Conservation (phyloP, 2,797 vertebrate species). For the Thunnus albacares region DNA sequence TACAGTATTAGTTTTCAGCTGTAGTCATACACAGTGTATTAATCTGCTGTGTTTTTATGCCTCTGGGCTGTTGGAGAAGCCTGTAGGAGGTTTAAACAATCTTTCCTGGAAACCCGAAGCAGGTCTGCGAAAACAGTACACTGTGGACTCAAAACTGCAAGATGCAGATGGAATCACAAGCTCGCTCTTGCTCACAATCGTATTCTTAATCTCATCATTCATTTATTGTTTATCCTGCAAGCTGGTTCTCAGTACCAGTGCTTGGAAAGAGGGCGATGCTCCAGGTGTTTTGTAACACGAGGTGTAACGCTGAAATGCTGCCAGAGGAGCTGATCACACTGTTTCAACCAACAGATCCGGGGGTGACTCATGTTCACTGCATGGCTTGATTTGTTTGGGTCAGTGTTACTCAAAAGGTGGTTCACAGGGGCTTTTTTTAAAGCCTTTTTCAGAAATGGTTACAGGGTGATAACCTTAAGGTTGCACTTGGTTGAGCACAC, state of each 20-base stretch:
- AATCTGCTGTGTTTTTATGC: constrained; percentile 26
- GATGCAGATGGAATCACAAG: constrained; percentile 52
- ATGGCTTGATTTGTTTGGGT: constrained; percentile 45
- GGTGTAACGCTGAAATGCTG: constrained; percentile 50
- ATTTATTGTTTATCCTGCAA: constrained; percentile 64
- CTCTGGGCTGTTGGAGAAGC: constrained; percentile 19
- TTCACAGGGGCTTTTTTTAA: neutral
- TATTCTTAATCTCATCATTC: constrained; percentile 66
- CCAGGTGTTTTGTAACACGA: constrained; percentile 72
- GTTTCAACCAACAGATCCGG: constrained; percentile 38
- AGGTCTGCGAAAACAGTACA: constrained; percentile 16
- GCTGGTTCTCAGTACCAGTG: constrained; percentile 38
- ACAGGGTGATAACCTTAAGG: neutral
- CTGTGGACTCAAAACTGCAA: constrained; percentile 17
- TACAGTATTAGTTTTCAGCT: constrained; percentile 22
- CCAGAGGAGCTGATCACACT: constrained; percentile 56
- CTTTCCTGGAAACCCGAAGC: constrained; percentile 54
- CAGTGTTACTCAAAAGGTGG: constrained; percentile 3
- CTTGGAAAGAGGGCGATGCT: constrained; percentile 52
- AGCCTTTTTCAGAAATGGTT: neutral
- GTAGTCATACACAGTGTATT: constrained; percentile 12
- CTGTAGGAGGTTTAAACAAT: constrained; percentile 46
- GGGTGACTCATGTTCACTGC: constrained; percentile 46
- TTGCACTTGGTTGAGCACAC: neutral
- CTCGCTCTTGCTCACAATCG: constrained; percentile 38